Base-by-base conservation (phyloP, 2,113 vertebrate genomes). In the Carassius carassius region DNA sequence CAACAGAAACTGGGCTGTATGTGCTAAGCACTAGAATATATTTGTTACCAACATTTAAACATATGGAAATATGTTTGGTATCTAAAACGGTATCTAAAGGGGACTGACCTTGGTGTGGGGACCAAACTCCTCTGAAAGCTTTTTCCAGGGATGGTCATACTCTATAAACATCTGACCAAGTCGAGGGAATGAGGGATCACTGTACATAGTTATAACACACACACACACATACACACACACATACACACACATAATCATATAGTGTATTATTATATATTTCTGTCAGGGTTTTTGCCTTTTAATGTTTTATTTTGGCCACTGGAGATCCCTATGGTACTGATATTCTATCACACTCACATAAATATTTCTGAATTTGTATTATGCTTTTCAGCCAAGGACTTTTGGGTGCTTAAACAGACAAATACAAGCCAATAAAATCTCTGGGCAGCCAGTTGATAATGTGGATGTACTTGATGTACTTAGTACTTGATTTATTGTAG, bases 101-200 rank as follows among this genome's bases (percentile, higher is more conserved):
- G 1, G 73, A n/a, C 92, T 89, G 87, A 96, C 98, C 95, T 94
- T 96, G 81, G 96, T 97, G 89, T 98, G 97, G 0, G 97, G 97
- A 4, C 95, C 96, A 87, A 99, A 99, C 88, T 99, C 98, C 86
- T 99, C 97, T 0, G 93, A 92, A 82, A 99, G 94, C 88, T 99
- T 98, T 90, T 95, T 98, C 91, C 96, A 93, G 19, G 97, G 96
- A 79, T 96, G 95, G 1, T 99, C 97, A 12, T 98, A 99, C 79
- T 98, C 97, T 85, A 97, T 65, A 51, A 98, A 90, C 97, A 98
- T 98, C 93, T 99, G 98, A 3, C 94, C 95, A 82, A 99, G 92
- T 5, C 97, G 95, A 19, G 97, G 94, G 63, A 95, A 98, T 35
- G 94, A 93, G 4, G 96, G 90, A 37, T 99, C 97, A 44, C 98